These are phyloP conservation scores for Hylaeus anthracinus DNA, from an alignment of 1,140 invertebrate genomes.

Conservation along the genomic window DNA sequence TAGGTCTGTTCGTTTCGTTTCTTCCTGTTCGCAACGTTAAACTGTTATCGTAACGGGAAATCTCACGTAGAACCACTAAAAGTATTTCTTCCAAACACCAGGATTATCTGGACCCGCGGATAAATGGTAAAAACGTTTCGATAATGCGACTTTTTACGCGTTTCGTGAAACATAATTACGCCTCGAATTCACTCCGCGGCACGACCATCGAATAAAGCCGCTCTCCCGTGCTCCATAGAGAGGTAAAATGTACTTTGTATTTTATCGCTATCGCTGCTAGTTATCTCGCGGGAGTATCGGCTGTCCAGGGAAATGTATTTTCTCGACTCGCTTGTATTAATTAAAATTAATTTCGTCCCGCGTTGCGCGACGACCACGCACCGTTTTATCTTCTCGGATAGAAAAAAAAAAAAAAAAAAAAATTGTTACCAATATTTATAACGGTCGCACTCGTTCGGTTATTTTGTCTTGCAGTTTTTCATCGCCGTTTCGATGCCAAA, in stretches of 20 bases:
- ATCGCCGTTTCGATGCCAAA: too few relatives aligned
- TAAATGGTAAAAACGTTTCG: slow-evolving; percentile 21
- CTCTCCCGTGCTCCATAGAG: background rate
- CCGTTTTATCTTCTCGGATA: background rate
- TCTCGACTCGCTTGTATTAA: background rate
- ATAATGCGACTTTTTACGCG: background rate
- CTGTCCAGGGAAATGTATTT: background rate
- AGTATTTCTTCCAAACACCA: background rate
- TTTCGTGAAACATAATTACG: slow-evolving; percentile 6
- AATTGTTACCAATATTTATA: background rate
- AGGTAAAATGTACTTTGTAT: slow-evolving; percentile 27
- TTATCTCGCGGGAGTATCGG: slow-evolving; percentile 20
- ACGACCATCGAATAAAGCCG: background rate
- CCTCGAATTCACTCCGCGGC: slow-evolving; percentile 9
- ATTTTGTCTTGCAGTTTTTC: too few relatives aligned
- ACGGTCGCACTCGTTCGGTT: background rate
- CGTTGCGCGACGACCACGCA: background rate
- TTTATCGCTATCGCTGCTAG: slow-evolving; percentile 36
- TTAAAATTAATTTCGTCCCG: slow-evolving; percentile 1
- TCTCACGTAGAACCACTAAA: slow-evolving; percentile 37
- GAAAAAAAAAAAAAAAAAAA: background rate
- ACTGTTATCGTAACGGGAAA: slow-evolving; percentile 30
- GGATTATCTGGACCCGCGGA: slow-evolving; percentile 23
- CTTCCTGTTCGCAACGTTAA: background rate
- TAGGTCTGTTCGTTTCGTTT: too few relatives aligned